These are phyloP conservation scores for Oligia latruncula DNA, from an alignment of 2,888 invertebrate species.

Conservation along the genomic window DNA sequence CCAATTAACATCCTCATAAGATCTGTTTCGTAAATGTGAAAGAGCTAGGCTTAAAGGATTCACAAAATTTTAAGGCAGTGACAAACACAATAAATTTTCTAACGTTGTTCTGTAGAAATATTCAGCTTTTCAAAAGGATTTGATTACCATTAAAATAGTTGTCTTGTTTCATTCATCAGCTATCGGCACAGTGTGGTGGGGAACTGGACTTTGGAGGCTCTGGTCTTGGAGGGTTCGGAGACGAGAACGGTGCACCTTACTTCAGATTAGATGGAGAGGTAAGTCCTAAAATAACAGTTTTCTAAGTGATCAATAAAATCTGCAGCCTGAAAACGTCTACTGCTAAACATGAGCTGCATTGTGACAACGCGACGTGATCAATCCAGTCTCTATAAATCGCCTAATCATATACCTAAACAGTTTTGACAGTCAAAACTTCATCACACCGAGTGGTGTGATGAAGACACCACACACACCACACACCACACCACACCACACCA, in stretches of 20 bases:
- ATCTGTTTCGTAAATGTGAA: not conserved
- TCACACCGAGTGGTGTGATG: too few relatives aligned
- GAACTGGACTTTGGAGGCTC: slow-evolving; percentile 87
- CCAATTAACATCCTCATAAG: not conserved
- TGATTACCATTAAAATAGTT: slow-evolving; percentile 49
- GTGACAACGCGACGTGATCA: not conserved
- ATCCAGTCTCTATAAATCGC: too few relatives aligned
- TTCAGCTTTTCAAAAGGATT: slow-evolving; percentile 36
- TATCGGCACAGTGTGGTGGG: slow-evolving; percentile 88
- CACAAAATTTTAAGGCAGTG: not conserved
- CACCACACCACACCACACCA: too few relatives aligned
- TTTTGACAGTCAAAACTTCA: too few relatives aligned
- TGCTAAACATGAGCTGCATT: not conserved
- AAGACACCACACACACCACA: too few relatives aligned
- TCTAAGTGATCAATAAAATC: not conserved
- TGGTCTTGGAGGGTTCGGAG: slow-evolving; percentile 86
- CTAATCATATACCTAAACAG: too few relatives aligned
- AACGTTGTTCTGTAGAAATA: slow-evolving; percentile 16
- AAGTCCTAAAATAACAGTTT: slow-evolving; percentile 43
- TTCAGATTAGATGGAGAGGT: slow-evolving; percentile 89
- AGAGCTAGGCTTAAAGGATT: too few relatives aligned
- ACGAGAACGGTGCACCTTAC: slow-evolving; percentile 87
- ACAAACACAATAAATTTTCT: not conserved
- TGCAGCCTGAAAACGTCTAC: not conserved
- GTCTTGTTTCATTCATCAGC: slow-evolving; percentile 72